Conservation (phyloP, 2,797 vertebrate genomes). For the Falco cherrug region DNA sequence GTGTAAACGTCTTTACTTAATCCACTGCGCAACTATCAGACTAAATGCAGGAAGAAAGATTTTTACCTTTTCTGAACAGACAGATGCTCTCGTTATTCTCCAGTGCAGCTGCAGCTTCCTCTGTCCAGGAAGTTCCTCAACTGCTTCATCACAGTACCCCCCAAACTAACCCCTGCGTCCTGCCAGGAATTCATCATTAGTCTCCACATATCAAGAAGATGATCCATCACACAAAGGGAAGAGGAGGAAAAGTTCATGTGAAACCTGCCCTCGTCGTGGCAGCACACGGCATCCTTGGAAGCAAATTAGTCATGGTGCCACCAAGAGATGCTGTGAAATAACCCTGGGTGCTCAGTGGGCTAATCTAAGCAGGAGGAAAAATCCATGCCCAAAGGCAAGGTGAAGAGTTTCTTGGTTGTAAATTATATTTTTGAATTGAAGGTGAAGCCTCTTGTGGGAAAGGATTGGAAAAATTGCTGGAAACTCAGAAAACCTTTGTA, state of each 20-base stretch:
- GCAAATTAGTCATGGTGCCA: background rate
- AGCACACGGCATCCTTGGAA: background rate
- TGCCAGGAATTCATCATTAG: background rate
- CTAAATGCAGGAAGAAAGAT: background rate
- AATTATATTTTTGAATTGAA: background rate
- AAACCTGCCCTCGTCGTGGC: fast-evolving
- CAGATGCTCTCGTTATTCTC: background rate
- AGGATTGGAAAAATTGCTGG: background rate
- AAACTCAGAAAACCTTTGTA: background rate
- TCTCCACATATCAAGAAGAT: background rate
- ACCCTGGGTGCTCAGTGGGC: background rate
- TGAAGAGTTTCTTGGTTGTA: background rate
- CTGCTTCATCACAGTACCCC: background rate
- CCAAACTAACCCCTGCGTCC: background rate
- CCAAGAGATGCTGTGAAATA: background rate
- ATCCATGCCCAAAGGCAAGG: background rate
- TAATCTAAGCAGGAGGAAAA: background rate
- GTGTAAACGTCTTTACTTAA: slow-evolving; percentile 28
- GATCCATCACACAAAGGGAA: background rate
- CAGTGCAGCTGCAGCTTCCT: slow-evolving; percentile 29
- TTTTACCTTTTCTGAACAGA: slow-evolving; percentile 27
- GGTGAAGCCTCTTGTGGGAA: background rate
- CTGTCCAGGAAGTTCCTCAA: slow-evolving; percentile 14
- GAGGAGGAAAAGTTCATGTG: background rate
- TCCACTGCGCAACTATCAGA: background rate